These are phyloP conservation scores for Leucophora obtusa DNA, from an alignment of 2,888 invertebrate species.

Conservation along the genomic window DNA sequence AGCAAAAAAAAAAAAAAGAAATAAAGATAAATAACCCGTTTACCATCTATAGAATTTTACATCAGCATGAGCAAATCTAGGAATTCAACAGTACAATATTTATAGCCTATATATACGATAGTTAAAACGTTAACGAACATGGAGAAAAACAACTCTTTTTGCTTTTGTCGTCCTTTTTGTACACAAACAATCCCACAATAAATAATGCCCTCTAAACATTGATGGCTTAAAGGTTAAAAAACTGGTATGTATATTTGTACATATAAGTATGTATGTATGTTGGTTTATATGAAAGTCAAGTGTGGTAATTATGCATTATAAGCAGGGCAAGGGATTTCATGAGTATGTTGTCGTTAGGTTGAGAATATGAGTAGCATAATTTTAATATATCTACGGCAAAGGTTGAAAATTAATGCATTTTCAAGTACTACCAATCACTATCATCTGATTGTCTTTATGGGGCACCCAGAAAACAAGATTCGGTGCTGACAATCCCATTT, in stretches of 20 bases:
- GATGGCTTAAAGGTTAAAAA: slow-evolving; percentile 18
- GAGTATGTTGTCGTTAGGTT: no score
- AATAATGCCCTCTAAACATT: slow-evolving; percentile 35
- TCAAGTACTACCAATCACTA: no score
- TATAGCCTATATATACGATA: slow-evolving; percentile 46
- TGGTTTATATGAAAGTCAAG: slow-evolving; percentile 31
- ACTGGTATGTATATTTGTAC: background rate
- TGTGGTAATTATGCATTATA: slow-evolving; percentile 37
- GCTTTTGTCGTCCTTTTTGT: slow-evolving; percentile 9
- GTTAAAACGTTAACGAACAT: slow-evolving; percentile 21
- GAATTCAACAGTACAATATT: slow-evolving; percentile 44
- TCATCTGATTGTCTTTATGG: no score
- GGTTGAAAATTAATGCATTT: no score
- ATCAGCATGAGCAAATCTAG: slow-evolving; percentile 53
- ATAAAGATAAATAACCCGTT: slow-evolving; percentile 49
- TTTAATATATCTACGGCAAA: no score
- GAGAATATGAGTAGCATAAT: no score
- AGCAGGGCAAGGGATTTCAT: no score
- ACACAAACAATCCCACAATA: slow-evolving; percentile 14
- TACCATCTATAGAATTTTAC: slow-evolving; percentile 37
- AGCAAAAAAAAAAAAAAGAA: background rate
- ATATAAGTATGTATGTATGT: no score
- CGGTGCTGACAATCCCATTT: no score
- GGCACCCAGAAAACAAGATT: no score
- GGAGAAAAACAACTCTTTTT: slow-evolving; percentile 16